A percentile compares a stretch with the other conserved stretches of the same genome.
Conservation (phyloP, 1,140 invertebrate genomes). For the Atopsyche davidsoni region DNA sequence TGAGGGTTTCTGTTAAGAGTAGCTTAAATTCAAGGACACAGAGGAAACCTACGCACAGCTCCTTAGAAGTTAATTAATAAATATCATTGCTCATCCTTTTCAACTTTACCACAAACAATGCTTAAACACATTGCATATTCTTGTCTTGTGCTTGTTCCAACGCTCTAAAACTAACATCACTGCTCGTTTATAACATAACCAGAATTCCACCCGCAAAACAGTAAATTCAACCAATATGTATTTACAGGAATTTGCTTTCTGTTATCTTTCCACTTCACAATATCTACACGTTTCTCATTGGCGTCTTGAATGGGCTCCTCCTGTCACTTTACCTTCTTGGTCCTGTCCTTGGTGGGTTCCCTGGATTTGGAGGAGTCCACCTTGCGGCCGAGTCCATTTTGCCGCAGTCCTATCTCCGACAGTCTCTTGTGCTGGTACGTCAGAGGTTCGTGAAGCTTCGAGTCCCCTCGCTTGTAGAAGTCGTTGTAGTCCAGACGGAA, state of each 20-base stretch:
- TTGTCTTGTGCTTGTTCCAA: not conserved
- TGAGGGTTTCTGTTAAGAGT: no score
- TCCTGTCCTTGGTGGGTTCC: not conserved
- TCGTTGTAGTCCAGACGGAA: constrained; percentile 89
- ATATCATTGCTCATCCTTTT: no score
- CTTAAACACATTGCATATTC: no score
- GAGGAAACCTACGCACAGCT: no score
- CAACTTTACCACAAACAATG: no score
- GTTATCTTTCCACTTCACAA: not conserved
- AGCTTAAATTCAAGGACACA: no score
- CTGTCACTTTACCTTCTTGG: constrained; percentile 15
- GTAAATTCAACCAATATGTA: constrained; percentile 11
- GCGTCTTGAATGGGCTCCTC: not conserved
- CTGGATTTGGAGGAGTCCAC: constrained; percentile 1
- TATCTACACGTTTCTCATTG: not conserved
- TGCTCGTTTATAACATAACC: not conserved
- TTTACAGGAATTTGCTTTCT: not conserved
- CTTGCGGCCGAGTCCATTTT: constrained; percentile 2
- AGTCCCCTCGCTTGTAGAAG: constrained; percentile 76
- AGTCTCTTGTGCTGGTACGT: constrained; percentile 65
- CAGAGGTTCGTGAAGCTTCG: constrained; percentile 65
- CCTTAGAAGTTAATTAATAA: no score
- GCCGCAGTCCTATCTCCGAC: constrained; percentile 44
- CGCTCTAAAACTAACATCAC: not conserved
- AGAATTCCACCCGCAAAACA: constrained; percentile 15